A percentile compares a stretch with the other conserved stretches of the same genome.
Evolutionary conservation across 1,140 invertebrate species (phyloP).

Genomic region (Trinorchestia longiramus): DNA sequence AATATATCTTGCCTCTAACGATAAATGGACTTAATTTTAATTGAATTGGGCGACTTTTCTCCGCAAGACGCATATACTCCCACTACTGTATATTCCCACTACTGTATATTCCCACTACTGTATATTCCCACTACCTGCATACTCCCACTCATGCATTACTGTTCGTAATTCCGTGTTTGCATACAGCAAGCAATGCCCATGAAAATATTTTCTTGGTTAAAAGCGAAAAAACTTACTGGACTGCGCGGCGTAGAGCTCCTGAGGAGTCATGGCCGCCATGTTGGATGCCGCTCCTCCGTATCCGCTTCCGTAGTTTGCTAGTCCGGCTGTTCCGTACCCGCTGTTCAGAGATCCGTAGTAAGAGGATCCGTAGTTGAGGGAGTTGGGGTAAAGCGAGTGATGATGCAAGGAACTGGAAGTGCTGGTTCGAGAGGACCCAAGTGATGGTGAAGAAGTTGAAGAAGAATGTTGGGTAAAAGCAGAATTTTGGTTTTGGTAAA

Average conservation of each 20-base stretch:
- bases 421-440: conserved; percentile 2
- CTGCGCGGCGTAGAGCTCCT: conserved; percentile 31
- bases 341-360: conserved; percentile 40
- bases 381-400: conserved; percentile 30
- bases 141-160: no score
- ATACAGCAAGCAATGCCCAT: no score
- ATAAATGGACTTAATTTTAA: no score
- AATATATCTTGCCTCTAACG: no score
- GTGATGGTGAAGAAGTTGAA: not conserved
- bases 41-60: no score
- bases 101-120: no score
- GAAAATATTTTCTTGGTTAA: no score
- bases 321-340: not conserved
- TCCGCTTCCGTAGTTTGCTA: not conserved
- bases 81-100: no score
- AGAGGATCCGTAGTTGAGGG: not conserved
- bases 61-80: no score
- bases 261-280: conserved; percentile 45
- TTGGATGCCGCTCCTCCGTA: conserved; percentile 36
- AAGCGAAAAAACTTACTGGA: not conserved
- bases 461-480: conserved; percentile 26
- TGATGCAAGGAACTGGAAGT: not conserved
- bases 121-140: no score
- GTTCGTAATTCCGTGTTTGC: no score
- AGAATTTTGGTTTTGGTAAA: conserved; percentile 48